Evolutionary conservation across 92 coral and sea anemone species (phyloP).

Genomic region (Umimayanthus kanabou): DNA sequence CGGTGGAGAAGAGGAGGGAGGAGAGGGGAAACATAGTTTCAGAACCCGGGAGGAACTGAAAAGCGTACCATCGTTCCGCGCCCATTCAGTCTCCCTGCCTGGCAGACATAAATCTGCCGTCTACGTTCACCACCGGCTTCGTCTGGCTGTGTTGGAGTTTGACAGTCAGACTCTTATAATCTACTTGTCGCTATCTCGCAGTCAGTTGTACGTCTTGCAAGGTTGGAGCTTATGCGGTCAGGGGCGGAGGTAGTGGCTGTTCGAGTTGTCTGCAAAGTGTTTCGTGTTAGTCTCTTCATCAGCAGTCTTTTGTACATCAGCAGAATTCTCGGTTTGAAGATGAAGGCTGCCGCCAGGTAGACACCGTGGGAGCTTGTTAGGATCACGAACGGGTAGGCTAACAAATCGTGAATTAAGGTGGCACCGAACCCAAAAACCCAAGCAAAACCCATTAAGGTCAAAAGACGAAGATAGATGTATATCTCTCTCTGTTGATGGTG

Average conservation of each 20-base stretch:
- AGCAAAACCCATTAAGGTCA: constrained; percentile 18
- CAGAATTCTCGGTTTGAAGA: constrained; percentile 25
- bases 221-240: not conserved
- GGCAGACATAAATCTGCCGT: no score
- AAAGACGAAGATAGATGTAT: constrained; percentile 15
- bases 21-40: no score
- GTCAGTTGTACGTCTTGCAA: not conserved
- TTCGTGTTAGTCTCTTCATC: constrained; percentile 1
- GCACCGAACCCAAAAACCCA: constrained; percentile 34
- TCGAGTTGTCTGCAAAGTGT: not conserved
- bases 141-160: no score
- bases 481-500: constrained; percentile 2
- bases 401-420: constrained; percentile 9
- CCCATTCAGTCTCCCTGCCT: no score
- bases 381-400: constrained; percentile 20
- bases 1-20: no score
- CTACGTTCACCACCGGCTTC: no score
- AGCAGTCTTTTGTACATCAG: constrained; percentile 17
- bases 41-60: no score
- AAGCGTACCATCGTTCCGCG: no score
- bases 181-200: not conserved
- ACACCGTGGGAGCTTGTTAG: constrained; percentile 22
- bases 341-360: constrained; percentile 10
- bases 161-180: not conserved
- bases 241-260: not conserved